A percentile compares a stretch with the other conserved stretches of the same genome.
Evolutionary conservation across 1,140 invertebrate genomes (phyloP).

Genomic region (Leptonema lineaticorne): DNA sequence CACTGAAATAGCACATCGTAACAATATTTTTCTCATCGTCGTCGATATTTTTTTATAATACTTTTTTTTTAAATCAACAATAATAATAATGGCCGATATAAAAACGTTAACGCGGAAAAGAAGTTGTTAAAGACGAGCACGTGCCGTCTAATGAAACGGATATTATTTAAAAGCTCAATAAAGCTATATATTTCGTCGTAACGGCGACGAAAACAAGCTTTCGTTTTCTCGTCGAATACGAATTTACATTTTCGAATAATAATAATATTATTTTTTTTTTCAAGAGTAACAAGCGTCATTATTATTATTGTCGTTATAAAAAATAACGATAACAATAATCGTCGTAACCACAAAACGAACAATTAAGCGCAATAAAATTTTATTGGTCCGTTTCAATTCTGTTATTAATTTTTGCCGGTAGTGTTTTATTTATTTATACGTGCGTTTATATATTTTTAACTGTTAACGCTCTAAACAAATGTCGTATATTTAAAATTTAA

Average conservation of each 20-base stretch:
- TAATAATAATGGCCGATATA: too few species aligned
- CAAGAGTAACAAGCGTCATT: conserved; percentile 8
- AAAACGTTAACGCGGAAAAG: not conserved
- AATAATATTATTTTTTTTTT: not conserved
- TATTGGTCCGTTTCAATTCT: not conserved
- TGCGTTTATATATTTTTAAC: too few species aligned
- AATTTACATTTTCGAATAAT: conserved; percentile 5
- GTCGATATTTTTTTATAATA: too few species aligned
- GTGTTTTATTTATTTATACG: too few species aligned
- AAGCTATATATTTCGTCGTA: not conserved
- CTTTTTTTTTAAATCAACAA: too few species aligned
- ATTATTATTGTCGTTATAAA: conserved; percentile 1
- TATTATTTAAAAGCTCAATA: conserved; percentile 12
- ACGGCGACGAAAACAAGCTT: conserved; percentile 10
- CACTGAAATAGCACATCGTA: not conserved
- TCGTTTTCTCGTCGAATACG: not conserved
- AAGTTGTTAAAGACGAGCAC: not conserved
- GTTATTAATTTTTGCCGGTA: too few species aligned
- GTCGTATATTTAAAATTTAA: too few species aligned
- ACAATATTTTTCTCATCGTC: not conserved
- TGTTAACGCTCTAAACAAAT: too few species aligned
- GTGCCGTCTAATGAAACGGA: conserved; percentile 5
- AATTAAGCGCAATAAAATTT: conserved; percentile 14
- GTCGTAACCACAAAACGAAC: conserved; percentile 8
- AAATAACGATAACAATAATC: too few species aligned